phyloP scores from a whole-genome alignment of 2,797 vertebrate species.

The Myotis pilosus region DNA sequence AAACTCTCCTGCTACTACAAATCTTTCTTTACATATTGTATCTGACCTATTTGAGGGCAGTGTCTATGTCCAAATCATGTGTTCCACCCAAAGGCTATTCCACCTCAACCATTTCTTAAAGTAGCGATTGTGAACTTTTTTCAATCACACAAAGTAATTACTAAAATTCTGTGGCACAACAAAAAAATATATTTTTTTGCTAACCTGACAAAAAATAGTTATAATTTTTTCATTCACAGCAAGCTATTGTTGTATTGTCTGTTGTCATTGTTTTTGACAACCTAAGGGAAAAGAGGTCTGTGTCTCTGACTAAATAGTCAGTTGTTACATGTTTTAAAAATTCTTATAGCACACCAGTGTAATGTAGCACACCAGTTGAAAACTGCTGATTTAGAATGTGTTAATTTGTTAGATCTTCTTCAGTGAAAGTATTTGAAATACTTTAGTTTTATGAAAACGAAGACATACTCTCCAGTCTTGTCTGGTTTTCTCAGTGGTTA shows the following conservation, averaged over 20 bases:
- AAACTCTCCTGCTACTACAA: background rate
- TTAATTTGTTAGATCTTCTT: background rate
- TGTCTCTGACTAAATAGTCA: background rate
- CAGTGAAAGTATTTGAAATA: background rate
- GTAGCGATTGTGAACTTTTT: background rate
- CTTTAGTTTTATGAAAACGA: background rate
- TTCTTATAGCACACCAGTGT: background rate
- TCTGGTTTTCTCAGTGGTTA: too few relatives aligned
- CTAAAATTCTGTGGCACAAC: background rate
- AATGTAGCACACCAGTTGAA: background rate
- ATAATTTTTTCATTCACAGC: background rate
- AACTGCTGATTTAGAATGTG: background rate
- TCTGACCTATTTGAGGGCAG: background rate
- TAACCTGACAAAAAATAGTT: background rate
- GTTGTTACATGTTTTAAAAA: background rate
- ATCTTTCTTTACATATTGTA: background rate
- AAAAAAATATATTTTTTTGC: background rate
- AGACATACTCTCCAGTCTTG: background rate
- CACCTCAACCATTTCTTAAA: background rate
- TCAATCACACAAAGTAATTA: background rate
- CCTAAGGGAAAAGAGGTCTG: background rate
- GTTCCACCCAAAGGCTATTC: background rate
- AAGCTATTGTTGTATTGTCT: background rate
- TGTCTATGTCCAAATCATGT: background rate
- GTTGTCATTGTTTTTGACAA: background rate